A percentile compares a stretch with the other conserved stretches of the same genome.
These are phyloP conservation scores for Dryococelus australis DNA, from an alignment of 2,888 invertebrate species.

Conservation along the genomic window DNA sequence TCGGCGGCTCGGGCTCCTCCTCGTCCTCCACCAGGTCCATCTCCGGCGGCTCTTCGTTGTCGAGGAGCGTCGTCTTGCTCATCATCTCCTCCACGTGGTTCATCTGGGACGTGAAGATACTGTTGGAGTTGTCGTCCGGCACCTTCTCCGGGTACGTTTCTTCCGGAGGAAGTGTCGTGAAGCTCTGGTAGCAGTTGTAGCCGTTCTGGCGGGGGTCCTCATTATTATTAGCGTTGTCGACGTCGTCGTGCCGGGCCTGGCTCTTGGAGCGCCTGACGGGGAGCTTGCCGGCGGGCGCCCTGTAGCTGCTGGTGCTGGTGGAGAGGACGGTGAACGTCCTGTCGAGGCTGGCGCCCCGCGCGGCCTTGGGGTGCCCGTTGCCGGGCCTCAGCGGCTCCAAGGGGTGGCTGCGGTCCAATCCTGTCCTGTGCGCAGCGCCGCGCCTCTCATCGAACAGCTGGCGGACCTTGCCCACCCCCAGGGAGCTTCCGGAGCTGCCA, in stretches of 20 bases:
- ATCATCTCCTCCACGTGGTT: conserved; percentile 11
- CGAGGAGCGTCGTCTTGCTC: neutral
- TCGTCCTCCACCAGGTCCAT: conserved; percentile 23
- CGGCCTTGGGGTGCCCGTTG: conserved; percentile 6
- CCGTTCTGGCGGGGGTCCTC: neutral
- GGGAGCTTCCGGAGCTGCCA: conserved; percentile 48
- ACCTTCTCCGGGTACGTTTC: neutral
- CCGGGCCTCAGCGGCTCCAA: conserved; percentile 71
- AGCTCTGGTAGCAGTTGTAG: neutral
- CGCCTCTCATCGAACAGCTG: conserved; percentile 82
- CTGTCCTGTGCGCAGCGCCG: conserved; percentile 38
- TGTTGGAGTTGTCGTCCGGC: conserved; percentile 4
- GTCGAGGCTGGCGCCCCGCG: conserved; percentile 41
- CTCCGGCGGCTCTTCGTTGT: conserved; percentile 35
- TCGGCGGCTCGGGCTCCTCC: conserved; percentile 17
- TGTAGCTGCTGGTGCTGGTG: conserved; percentile 25
- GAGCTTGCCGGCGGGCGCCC: conserved; percentile 31
- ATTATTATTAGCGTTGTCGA: neutral
- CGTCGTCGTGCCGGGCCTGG: conserved; percentile 34
- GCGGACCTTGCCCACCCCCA: conserved; percentile 66
- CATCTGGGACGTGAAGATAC: neutral
- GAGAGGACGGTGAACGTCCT: conserved; percentile 31
- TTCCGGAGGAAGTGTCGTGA: neutral
- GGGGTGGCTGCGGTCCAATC: conserved; percentile 77
- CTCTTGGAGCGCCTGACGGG: conserved; percentile 39